Base-by-base conservation (phyloP, 2,113 vertebrate genomes). In the Petrocephalus zakoni region DNA sequence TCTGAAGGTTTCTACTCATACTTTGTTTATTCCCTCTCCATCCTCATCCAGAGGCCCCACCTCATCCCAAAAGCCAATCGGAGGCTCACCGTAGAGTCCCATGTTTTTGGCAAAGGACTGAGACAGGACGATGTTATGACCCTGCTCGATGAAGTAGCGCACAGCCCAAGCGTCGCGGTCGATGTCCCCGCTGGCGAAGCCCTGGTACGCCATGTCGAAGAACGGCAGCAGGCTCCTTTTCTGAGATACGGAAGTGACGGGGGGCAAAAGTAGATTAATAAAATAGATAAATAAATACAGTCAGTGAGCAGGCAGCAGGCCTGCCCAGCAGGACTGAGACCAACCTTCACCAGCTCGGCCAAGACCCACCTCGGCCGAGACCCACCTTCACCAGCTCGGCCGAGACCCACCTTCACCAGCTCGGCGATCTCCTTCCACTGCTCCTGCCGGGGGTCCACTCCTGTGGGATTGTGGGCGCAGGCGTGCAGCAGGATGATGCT, bases 51-150 rank as follows among this genome's bases (percentile, higher is more conserved):
- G 55, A 58, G 15, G 29, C n/a, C 29, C 29, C 68, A 22, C 34
- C 55, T 17, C 34, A 21, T 8, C 52, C 87, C 17, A 1, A 53
- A 9, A 52, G 25, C 19, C n/a, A 34, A 47, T 22, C 53, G 7
- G 46, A 75, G 68, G 34, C 98, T 97, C 94, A 99, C 98, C 99
- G 95, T 99, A 99, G 87, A 99, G 96, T 91, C 98, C 98, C 92
- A 99, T 99, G 96, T 99, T 99, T 96, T 99, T 99, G 92, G 98
- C 99, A 95, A 99, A 99, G 17, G 98, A 99, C 95, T 99, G 98
- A 86, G 98, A 97, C 89, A 97, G 98, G 94, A 99, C 97, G 92
- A 99, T 95, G 96, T 99, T 98, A 90, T 99, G 98, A 89, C 97
- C 98, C 94, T 96, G 94, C 85, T 97, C 97, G 91, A 99, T 97